Base-by-base conservation (phyloP, 2,797 vertebrate genomes). In the Scyliorhinus canicula region DNA sequence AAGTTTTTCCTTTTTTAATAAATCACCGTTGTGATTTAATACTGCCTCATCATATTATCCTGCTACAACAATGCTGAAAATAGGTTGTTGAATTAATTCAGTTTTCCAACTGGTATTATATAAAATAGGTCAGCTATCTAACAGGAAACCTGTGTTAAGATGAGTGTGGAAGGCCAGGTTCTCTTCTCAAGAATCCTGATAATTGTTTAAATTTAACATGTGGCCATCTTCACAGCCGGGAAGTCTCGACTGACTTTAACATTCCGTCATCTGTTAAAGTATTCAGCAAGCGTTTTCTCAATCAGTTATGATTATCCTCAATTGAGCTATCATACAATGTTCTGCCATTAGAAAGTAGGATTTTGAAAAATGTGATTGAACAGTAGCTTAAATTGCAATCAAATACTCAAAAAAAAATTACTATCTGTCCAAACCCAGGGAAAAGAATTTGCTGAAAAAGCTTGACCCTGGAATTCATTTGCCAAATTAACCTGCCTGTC, bases 301-400 rank as follows among this genome's bases (percentile, higher is more conserved):
- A 88, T 88, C 55, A 60, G 14, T 88, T 31, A 88, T 57, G 31
- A 88, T 88, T 57, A 57, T 57, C 52, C 4, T 57, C 16, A 55
- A 60, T 88, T 57, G 85, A 88, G 85, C 65, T 47, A 28, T 44
- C 60, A 93, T 28, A 11, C 16, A 93, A 47, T 67, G 26, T 69
- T 69, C 44, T 65, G 12, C 91, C 40, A 69, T 93, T 93, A 21
- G 88, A 93, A 93, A 90, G n/a, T 16, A 40, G 40, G 60, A 44
- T 40, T 67, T 93, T 69, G 60, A 65, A 67, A 93, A 93, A 93
- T 69, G 60, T 67, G 40, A 44, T 28, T 93, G 91, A 69, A 69
- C 44, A 88, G 12, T 57, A 88, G 31, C 55, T 57, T 28, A n/a
- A 60, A 88, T 88, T 88, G 60, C 52, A 88, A 88, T 88, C 40